These are phyloP conservation scores for Alsophila aescularia DNA, from an alignment of 2,888 invertebrate genomes.

Conservation along the genomic window DNA sequence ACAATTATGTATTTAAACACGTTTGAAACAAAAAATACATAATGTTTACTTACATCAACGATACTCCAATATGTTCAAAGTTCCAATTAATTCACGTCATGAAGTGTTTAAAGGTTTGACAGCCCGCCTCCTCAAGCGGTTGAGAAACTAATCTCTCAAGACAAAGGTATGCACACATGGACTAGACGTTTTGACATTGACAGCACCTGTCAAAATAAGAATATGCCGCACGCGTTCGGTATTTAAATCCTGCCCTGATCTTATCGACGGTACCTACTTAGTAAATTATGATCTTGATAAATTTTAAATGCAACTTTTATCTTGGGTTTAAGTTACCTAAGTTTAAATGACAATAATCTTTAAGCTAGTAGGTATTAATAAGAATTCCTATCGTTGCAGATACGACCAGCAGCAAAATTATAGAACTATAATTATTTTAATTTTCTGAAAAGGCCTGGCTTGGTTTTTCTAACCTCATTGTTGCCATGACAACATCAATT, in stretches of 20 bases:
- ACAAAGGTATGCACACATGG: constrained; percentile 33
- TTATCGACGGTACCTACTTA: constrained; percentile 30
- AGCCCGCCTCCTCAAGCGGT: constrained; percentile 21
- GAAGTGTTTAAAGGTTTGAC: constrained; percentile 13
- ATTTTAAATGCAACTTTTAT: constrained; percentile 9
- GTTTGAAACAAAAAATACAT: too few relatives aligned
- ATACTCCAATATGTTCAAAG: too few relatives aligned
- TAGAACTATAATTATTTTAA: too few relatives aligned
- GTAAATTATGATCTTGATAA: constrained; percentile 30
- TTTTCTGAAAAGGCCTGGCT: too few relatives aligned
- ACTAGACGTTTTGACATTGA: constrained; percentile 40
- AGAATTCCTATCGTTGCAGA: too few relatives aligned
- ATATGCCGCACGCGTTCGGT: constrained; percentile 38
- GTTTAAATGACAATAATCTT: neutral
- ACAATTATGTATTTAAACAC: too few relatives aligned
- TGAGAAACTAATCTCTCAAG: constrained; percentile 31
- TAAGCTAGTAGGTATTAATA: too few relatives aligned
- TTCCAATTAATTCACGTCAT: constrained; percentile 8
- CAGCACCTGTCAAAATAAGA: constrained; percentile 41
- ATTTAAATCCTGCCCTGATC: constrained; percentile 37
- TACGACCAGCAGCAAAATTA: too few relatives aligned
- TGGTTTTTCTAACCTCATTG: too few relatives aligned
- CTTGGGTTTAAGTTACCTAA: constrained; percentile 1
- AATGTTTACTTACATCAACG: too few relatives aligned
- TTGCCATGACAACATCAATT: too few relatives aligned